Evolutionary conservation across 2,797 vertebrate genomes (phyloP), one percentile per base, ranked within the genome.

Genomic region (Hippoglossus hippoglossus): DNA sequence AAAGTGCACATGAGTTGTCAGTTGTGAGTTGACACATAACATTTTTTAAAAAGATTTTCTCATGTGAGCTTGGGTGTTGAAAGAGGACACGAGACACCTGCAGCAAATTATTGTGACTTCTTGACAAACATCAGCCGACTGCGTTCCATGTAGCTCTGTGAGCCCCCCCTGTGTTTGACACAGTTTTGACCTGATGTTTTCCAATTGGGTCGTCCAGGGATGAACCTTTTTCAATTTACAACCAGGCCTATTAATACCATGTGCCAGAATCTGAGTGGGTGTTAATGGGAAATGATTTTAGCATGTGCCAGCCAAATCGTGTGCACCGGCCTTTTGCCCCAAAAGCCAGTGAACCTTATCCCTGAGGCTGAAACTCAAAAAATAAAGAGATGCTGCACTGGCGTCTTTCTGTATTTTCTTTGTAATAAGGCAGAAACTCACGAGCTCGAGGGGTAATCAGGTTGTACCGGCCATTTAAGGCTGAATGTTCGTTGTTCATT

Each of bases 201-300:
- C 75, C 69, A 89, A 82, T 52, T 80, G 72, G 90, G 86, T 87
- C 80, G 80, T 67, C 52, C 66, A 61, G 56, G 70, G 88, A 90
- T 90, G 63, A 87, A 75, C 63, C 61, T 79, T 83, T 62, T 84
- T 77, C 36, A 74, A 67, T 70, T 72, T 76, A 67, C 73, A 64
- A 62, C 54, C 75, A 73, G 58, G 4, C 63, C 56, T 55, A 49
- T 84, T 81, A 78, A 73, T 84, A 39, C 58, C 54, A 63, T 44
- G 67, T 61, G 75, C 79, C 81, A 87, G 64, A 65, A 67, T 78
- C 11, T 53, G 67, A 87, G 72, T 71, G 61, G 46, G 67, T 55
- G 57, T 81, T 79, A 86, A 88, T 86, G 66, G 75, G 64, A 87
- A 79, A 71, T 63, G 61, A 81, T 61, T 46, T 46, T 68, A 22